Percentiles rank a stretch among this genome's conserved stretches.
Conservation (phyloP, 2,797 vertebrate genomes). For the Chaetophractus vellerosus region DNA sequence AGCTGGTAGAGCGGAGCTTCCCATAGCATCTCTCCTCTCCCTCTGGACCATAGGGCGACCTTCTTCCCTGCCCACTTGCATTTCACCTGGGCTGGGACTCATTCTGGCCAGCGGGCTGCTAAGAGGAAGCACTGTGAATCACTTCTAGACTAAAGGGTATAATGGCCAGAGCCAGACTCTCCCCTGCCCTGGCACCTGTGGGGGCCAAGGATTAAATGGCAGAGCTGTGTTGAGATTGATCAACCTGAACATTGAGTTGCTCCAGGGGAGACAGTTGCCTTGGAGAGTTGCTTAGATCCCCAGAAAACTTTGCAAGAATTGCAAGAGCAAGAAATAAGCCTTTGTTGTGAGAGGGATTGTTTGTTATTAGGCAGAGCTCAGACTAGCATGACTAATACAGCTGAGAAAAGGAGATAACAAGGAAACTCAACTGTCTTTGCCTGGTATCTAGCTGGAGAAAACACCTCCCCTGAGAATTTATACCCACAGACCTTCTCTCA, state of each 20-base stretch:
- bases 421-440: no score
- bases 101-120: background rate
- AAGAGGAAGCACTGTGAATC: background rate
- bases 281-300: background rate
- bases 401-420: background rate
- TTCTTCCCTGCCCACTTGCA: background rate
- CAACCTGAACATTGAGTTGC: background rate
- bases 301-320: background rate
- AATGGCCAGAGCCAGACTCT: background rate
- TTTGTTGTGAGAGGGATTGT: background rate
- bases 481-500: background rate
- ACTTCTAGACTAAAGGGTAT: background rate
- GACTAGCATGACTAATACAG: background rate
- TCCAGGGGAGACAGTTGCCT: background rate
- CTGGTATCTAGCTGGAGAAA: background rate
- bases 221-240: background rate
- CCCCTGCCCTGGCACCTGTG: accelerated
- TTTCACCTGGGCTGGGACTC: no score
- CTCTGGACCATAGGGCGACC: background rate
- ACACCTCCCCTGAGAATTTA: background rate
- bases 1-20: accelerated
- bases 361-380: background rate
- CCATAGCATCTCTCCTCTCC: background rate
- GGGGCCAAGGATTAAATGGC: accelerated
- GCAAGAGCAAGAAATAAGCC: background rate